phyloP scores from a whole-genome alignment of 2,797 vertebrate species.

The Sebastiscus tertius region DNA sequence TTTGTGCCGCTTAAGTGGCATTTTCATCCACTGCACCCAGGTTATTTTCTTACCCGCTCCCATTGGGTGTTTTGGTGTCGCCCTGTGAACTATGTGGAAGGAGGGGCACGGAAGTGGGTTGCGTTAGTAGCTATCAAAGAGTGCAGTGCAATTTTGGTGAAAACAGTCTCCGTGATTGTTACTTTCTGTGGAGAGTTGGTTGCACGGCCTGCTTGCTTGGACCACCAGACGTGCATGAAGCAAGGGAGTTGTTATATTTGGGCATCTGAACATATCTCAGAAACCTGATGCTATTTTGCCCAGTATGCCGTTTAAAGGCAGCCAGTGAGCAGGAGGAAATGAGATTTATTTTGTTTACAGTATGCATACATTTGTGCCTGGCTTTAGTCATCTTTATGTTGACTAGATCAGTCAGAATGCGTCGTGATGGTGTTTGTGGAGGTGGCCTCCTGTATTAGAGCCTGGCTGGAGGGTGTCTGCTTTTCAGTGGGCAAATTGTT shows the following conservation, averaged over 20 bases:
- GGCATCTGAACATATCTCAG: not conserved
- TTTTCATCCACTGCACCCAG: slow-evolving; percentile 25
- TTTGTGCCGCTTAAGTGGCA: slow-evolving; percentile 28
- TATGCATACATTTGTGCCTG: not conserved
- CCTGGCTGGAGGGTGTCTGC: not conserved
- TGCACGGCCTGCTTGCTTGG: not conserved
- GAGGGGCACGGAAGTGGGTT: slow-evolving; percentile 29
- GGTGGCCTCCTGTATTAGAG: not conserved
- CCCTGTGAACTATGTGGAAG: slow-evolving; percentile 2
- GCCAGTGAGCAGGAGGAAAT: not conserved
- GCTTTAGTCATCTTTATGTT: not conserved
- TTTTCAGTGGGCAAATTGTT: slow-evolving; percentile 8
- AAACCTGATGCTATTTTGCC: not conserved
- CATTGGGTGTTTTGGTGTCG: slow-evolving; percentile 14
- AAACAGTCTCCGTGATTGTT: slow-evolving; percentile 29
- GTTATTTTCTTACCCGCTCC: slow-evolving; percentile 47
- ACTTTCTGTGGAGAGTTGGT: not conserved
- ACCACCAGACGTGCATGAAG: not conserved
- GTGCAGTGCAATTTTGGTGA: slow-evolving; percentile 38
- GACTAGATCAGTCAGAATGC: slow-evolving; percentile 5
- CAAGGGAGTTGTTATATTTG: not conserved
- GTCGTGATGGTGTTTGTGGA: not conserved
- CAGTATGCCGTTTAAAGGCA: not conserved
- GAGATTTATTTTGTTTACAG: not conserved
- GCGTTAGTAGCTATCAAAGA: slow-evolving; percentile 18